A percentile compares a stretch with the other conserved stretches of the same genome.
Evolutionary conservation across 2,888 invertebrate species (phyloP).

Genomic region (Mycalesis mineus): DNA sequence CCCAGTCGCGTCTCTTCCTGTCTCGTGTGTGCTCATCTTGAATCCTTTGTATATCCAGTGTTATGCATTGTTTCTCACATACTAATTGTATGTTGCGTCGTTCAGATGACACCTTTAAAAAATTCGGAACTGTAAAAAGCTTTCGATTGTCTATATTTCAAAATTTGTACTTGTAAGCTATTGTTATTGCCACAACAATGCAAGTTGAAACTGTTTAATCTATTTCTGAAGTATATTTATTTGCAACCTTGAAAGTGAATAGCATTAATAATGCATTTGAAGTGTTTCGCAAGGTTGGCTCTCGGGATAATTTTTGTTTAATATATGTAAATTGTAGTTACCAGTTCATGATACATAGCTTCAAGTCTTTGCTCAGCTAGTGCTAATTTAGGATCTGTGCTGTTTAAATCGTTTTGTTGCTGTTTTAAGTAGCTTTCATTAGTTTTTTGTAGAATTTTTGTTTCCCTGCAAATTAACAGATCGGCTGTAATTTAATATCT

Average conservation of each 20-base stretch:
- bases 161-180: too few species aligned
- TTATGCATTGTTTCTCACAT: constrained; percentile 78
- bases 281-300: background rate
- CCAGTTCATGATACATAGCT: constrained; percentile 79
- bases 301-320: background rate
- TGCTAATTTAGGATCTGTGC: constrained; percentile 61
- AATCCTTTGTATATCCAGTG: constrained; percentile 77
- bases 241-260: too few species aligned
- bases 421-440: constrained; percentile 63
- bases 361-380: constrained; percentile 77
- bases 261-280: too few species aligned
- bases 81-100: constrained; percentile 76
- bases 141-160: background rate
- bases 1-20: constrained; percentile 76
- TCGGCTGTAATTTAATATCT: background rate
- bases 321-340: too few species aligned
- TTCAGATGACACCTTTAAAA: constrained; percentile 72
- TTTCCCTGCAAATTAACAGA: constrained; percentile 60
- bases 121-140: background rate
- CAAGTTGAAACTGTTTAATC: too few species aligned
- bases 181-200: too few species aligned
- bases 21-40: constrained; percentile 76
- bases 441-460: constrained; percentile 71
- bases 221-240: too few species aligned
- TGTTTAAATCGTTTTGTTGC: constrained; percentile 46